Conservation (phyloP, 2,797 vertebrate genomes). For the Rousettus madagascariensis region DNA sequence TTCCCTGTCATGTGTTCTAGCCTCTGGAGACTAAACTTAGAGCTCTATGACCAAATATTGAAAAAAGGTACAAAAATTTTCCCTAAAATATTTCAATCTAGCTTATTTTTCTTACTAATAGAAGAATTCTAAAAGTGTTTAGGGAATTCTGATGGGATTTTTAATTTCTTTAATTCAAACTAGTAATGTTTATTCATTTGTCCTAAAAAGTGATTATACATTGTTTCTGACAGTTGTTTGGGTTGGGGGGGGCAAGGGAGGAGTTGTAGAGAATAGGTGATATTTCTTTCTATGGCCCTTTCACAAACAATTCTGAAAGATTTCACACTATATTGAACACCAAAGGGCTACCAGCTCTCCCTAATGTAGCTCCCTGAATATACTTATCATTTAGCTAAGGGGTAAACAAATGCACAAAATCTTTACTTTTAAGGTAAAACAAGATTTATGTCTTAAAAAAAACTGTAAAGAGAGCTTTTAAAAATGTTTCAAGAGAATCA, state of each 20-base stretch:
- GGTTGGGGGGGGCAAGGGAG: background rate
- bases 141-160: background rate
- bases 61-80: background rate
- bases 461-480: background rate
- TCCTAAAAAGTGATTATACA: background rate
- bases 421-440: background rate
- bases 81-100: background rate
- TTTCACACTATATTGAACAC: background rate
- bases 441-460: background rate
- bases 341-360: background rate
- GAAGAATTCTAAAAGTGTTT: background rate
- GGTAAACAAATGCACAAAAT: background rate
- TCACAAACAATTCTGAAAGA: background rate
- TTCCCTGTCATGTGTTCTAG: background rate
- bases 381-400: background rate
- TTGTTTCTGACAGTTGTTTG: background rate
- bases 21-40: background rate
- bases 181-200: background rate
- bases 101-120: background rate
- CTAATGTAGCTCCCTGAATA: background rate
- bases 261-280: background rate
- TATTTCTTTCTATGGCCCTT: background rate
- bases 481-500: background rate
- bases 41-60: background rate
- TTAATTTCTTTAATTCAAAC: constrained; percentile 18